Evolutionary conservation across 2,113 vertebrate genomes (phyloP).

Genomic region (Sialia sialis): DNA sequence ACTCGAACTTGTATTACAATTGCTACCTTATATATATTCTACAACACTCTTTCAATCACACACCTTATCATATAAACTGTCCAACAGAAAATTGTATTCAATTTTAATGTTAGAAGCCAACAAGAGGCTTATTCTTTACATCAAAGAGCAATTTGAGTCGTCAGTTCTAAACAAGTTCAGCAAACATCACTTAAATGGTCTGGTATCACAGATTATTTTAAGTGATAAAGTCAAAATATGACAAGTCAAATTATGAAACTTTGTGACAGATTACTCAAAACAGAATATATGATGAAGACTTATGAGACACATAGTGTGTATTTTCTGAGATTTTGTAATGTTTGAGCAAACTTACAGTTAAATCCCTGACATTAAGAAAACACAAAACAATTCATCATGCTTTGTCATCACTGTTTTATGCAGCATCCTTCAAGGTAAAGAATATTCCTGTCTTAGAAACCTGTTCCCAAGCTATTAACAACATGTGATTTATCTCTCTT

Average conservation of each 20-base stretch:
- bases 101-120: not conserved
- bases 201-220: not conserved
- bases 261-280: not conserved
- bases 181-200: not conserved
- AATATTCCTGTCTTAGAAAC: not conserved
- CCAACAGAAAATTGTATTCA: not conserved
- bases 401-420: not conserved
- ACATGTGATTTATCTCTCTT: not conserved
- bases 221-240: not conserved
- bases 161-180: not conserved
- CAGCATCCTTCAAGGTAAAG: not conserved
- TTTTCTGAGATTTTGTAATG: not conserved
- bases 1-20: not conserved
- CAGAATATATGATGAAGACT: not conserved
- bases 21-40: not conserved
- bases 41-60: not conserved
- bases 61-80: not conserved
- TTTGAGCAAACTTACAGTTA: not conserved
- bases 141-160: not conserved
- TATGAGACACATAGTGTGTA: not conserved
- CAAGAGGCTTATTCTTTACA: not conserved
- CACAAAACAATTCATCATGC: not conserved
- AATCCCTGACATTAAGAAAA: not conserved
- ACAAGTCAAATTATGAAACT: fast-evolving
- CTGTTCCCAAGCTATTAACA: not conserved